phyloP scores from a whole-genome alignment of 2,113 vertebrate genomes.

The Plecotus auritus region DNA sequence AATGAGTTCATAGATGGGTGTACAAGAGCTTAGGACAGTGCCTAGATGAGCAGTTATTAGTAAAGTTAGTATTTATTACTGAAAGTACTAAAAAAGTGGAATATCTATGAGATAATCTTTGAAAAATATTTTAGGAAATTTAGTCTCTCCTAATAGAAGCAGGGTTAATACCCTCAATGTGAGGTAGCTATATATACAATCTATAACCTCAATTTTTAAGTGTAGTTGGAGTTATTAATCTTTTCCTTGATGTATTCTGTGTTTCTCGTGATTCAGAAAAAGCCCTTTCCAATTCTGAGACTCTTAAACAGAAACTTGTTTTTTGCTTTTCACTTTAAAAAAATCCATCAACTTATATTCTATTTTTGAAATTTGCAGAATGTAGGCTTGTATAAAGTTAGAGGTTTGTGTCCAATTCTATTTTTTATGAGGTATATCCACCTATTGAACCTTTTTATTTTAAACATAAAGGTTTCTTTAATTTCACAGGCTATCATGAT shows the following conservation, averaged over 20 bases:
- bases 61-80: background rate
- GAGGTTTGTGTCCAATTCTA: background rate
- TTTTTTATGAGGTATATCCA: too few species aligned
- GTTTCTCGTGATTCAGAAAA: background rate
- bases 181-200: background rate
- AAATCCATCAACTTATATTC: background rate
- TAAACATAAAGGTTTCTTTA: too few species aligned
- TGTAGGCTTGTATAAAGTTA: background rate
- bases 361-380: background rate
- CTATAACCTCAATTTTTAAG: background rate
- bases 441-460: too few species aligned
- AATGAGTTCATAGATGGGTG: background rate
- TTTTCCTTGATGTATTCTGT: background rate
- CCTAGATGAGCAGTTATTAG: background rate
- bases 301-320: background rate
- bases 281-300: background rate
- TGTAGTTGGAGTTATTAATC: background rate
- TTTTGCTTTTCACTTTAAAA: background rate
- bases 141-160: background rate
- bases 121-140: background rate
- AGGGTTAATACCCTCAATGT: background rate
- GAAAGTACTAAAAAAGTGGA: background rate
- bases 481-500: too few species aligned
- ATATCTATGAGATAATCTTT: background rate
- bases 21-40: background rate